These are phyloP conservation scores for Epistrophe eligans DNA, from an alignment of 2,888 invertebrate genomes.

Conservation along the genomic window DNA sequence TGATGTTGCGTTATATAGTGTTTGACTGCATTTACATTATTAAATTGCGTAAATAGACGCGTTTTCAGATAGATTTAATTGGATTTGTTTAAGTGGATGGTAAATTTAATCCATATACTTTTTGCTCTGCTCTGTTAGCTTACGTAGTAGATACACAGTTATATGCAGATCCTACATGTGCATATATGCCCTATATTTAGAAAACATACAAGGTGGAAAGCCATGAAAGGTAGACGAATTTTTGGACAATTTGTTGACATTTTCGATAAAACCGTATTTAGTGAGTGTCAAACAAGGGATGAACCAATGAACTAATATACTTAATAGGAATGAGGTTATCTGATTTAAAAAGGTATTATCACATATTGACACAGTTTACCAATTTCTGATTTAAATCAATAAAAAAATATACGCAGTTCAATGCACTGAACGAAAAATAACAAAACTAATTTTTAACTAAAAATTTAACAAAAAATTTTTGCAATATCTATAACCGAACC, in stretches of 20 bases:
- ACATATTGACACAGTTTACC: conserved; percentile 11
- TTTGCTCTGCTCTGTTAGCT: neutral
- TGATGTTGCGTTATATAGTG: conserved; percentile 8
- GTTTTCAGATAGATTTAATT: conserved; percentile 68
- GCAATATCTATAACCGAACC: too few species aligned
- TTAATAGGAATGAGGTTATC: conserved; percentile 10
- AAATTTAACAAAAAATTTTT: too few species aligned
- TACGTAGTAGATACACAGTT: neutral
- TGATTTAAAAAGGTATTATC: conserved; percentile 12
- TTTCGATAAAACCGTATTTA: conserved; percentile 42
- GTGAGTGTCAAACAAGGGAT: conserved; percentile 38
- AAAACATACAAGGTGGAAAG: conserved; percentile 30
- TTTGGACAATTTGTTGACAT: conserved; percentile 50
- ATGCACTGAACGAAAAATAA: neutral
- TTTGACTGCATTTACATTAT: conserved; percentile 72
- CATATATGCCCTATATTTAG: neutral
- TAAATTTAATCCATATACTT: conserved; percentile 60
- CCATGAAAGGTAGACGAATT: neutral
- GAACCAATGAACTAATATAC: conserved; percentile 40
- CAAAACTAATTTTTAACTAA: too few species aligned
- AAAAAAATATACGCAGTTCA: neutral
- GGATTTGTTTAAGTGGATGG: conserved; percentile 70
- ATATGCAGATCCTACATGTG: neutral
- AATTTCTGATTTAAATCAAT: conserved; percentile 8
- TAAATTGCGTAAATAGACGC: conserved; percentile 71